phyloP scores from a whole-genome alignment of 2,113 vertebrate species.

The Chlamydotis undulata region DNA sequence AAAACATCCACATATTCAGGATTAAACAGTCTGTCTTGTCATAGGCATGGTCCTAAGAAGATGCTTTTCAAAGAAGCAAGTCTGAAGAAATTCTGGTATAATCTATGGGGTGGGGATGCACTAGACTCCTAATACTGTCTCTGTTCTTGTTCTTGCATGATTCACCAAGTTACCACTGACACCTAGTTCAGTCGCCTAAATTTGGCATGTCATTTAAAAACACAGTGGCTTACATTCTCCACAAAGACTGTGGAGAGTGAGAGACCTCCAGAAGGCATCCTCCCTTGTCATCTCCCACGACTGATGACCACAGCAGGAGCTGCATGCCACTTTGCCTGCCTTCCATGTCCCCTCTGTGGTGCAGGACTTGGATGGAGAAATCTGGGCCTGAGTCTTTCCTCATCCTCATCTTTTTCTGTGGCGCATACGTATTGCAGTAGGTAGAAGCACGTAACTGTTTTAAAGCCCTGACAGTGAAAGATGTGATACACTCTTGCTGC shows the following conservation, averaged over 20 bases:
- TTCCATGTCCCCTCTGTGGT: fast-evolving
- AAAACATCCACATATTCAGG: neutral
- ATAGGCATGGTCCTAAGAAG: neutral
- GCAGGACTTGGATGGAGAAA: neutral
- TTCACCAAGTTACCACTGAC: neutral
- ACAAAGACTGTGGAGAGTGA: neutral
- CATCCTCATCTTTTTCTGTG: neutral
- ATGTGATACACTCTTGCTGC: neutral
- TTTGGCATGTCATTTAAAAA: neutral
- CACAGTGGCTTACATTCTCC: neutral
- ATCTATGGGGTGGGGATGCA: neutral
- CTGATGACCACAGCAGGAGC: neutral
- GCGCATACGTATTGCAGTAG: too few species aligned
- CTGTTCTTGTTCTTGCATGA: neutral
- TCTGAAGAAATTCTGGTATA: neutral
- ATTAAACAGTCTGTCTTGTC: neutral
- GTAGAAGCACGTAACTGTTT: neutral
- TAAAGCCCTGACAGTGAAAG: neutral
- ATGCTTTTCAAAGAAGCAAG: neutral
- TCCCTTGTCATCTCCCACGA: neutral
- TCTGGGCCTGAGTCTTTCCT: neutral
- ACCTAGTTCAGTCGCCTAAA: neutral
- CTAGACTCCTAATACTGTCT: neutral
- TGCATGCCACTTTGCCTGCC: fast-evolving
- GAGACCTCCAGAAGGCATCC: neutral